Evolutionary conservation across 2,113 vertebrate species (phyloP), one percentile per base, ranked within the genome.

Genomic region (Neodon shergylaensis): DNA sequence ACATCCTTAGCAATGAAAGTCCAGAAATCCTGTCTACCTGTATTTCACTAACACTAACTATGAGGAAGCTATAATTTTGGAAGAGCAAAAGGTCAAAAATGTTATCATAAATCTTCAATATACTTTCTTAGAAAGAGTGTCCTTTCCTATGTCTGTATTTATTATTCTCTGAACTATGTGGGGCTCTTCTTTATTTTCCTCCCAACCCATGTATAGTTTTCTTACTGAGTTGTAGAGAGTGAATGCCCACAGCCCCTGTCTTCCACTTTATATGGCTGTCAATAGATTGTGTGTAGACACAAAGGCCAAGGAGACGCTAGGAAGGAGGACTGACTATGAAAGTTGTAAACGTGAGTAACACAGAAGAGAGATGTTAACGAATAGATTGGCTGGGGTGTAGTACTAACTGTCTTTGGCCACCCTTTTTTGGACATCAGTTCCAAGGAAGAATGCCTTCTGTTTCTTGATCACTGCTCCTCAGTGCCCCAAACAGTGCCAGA

Each of bases 61-160:
- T 79, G 78, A 79, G 31, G 33, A 85, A 52, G 83, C 63, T 93
- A 42, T 93, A 39, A 78, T 76, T 94, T 95, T 92, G 39, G 47
- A 86, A 58, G 95, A 85, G 66, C 13, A 91, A 44, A 47, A 91
- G 83, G 73, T 65, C 68, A 83, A 96, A 88, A 94, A 91, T 79
- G 21, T 8, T 90, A 65, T 63, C 39, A 85, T 17, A 11, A 42
- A 24, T 88, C 42, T 81, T 91, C 72, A 88, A 73, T 54, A 63
- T 44, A 65, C 63, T 19, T 84, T 47, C 28, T 68, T 66, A 68
- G 19, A 7, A 31, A 89, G 36, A 78, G 22, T 58, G 84, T 61
- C 36, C 54, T 95, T 82, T 58, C 21, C 21, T 54, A 2, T 68
- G 22, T 90, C 82, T 82, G 33, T 81, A 94, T 84, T 88, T 92